A percentile compares a stretch with the other conserved stretches of the same genome.
Conservation (phyloP, 2,888 invertebrate species). For the Drosophila flavopinicola region DNA sequence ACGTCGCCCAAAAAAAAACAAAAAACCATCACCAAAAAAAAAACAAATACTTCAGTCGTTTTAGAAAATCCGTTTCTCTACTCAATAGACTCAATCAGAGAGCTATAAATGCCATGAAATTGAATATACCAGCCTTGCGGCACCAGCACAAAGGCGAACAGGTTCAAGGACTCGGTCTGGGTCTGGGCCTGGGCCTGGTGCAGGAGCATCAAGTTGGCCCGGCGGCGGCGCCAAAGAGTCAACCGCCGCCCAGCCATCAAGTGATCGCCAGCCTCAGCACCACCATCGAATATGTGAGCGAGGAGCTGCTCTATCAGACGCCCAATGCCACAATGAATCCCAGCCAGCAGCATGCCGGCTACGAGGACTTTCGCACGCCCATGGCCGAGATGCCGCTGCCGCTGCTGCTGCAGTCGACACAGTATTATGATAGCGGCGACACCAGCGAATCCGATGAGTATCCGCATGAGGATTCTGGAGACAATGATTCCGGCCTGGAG, state of each 20-base stretch:
- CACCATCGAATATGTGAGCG: conserved; percentile 70
- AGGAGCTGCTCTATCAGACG: conserved; percentile 80
- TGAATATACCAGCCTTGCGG: conserved; percentile 81
- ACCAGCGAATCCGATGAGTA: conserved; percentile 66
- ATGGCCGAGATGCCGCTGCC: conserved; percentile 79
- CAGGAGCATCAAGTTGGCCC: conserved; percentile 26
- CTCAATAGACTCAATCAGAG: conserved; percentile 84
- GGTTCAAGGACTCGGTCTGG: conserved; percentile 16
- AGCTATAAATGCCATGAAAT: conserved; percentile 83
- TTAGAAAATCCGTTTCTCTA: conserved; percentile 85
- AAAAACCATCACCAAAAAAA: conserved; percentile 12
- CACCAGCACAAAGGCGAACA: conserved; percentile 55
- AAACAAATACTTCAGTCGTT: conserved; percentile 72
- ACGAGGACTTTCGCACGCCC: conserved; percentile 83
- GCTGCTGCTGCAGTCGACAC: conserved; percentile 44
- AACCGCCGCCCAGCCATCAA: conserved; percentile 15
- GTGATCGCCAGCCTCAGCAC: conserved; percentile 44
- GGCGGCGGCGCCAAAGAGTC: not conserved
- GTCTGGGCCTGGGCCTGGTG: conserved; percentile 34
- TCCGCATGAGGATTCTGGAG: conserved; percentile 70
- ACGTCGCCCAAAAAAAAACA: conserved; percentile 48
- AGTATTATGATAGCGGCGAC: conserved; percentile 71
- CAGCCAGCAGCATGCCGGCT: conserved; percentile 57
- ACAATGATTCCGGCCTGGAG: conserved; percentile 83
- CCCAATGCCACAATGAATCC: conserved; percentile 82